Base-by-base conservation (phyloP, 2,888 invertebrate genomes). In the Drosophila robusta region DNA sequence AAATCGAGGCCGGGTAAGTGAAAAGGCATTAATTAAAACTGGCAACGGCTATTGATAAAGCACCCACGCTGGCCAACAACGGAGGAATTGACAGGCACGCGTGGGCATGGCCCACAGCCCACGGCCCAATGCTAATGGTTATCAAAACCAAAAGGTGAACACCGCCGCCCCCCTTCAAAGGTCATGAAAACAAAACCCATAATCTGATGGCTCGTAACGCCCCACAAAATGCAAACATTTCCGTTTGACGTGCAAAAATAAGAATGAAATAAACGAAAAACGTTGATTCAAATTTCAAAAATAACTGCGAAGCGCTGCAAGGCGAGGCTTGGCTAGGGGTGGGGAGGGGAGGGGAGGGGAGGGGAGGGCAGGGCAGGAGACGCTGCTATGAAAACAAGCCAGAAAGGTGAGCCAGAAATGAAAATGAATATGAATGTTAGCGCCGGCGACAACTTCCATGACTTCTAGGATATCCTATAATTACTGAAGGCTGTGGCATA, bases 201-300 rank as follows among this genome's bases (percentile, higher is more conserved):
- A 80, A 88, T 86, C 77, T 68, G 62, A 71, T 60, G 57, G 58
- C 66, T 63, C 56, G 55, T 49, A 61, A 60, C 57, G 63, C 73
- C 70, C 69, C 62, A 50, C 65, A 60, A 61, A 75, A 55, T 42
- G 58, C 73, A 78, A 78, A 76, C 61, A 78, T 75, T 83, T 80
- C 71, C 83, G 56, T 70, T 69, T 62, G 76, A 60, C 63, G 69
- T 72, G 70, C 65, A 70, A 69, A 71, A 65, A 38, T 54, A 46
- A 42, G 36, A 44, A 52, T 45, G 45, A 69, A 64, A 52, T 41
- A 56, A 64, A 79, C 49, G 62, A 57, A 74, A 65, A 63, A 63
- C 56, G 66, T 51, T 74, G 80, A 79, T 74, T 80, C 68, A 66
- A 86, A 75, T 86, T 83, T 86, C 80, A 44, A 66, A 82, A 82